A percentile compares a stretch with the other conserved stretches of the same genome.
phyloP scores from a whole-genome alignment of 2,113 vertebrate genomes.

The Pseudois nayaur region DNA sequence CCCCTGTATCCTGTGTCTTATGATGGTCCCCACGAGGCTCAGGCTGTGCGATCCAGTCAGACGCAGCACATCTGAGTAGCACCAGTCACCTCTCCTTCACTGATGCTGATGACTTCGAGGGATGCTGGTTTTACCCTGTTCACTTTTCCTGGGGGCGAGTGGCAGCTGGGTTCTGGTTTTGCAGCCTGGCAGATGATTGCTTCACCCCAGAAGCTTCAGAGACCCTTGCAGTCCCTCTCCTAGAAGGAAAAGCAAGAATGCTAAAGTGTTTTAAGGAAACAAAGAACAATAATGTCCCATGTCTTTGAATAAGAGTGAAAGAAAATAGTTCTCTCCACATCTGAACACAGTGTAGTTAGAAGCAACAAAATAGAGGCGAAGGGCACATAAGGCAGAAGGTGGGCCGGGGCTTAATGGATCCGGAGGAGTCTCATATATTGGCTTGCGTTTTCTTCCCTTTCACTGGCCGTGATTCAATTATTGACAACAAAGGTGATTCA shows the following conservation, averaged over 20 bases:
- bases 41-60: background rate
- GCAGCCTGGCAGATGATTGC: background rate
- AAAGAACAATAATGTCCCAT: conserved; percentile 55
- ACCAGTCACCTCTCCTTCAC: background rate
- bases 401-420: background rate
- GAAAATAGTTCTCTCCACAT: background rate
- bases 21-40: background rate
- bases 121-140: background rate
- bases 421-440: background rate
- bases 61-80: background rate
- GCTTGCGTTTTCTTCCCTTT: background rate
- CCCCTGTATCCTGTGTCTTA: background rate
- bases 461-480: background rate
- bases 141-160: background rate
- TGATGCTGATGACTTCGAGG: background rate
- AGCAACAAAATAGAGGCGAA: conserved; percentile 4
- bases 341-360: background rate
- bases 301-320: conserved; percentile 7
- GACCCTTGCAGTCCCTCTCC: background rate
- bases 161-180: conserved; percentile 5
- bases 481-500: background rate
- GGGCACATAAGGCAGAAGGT: background rate
- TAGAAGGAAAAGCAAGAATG: conserved; percentile 16
- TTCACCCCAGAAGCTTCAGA: background rate
- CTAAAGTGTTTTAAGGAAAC: conserved; percentile 27